A percentile compares a stretch with the other conserved stretches of the same genome.
phyloP scores from a whole-genome alignment of 23 tunicate genomes.

The Trididemnum miniatum region DNA sequence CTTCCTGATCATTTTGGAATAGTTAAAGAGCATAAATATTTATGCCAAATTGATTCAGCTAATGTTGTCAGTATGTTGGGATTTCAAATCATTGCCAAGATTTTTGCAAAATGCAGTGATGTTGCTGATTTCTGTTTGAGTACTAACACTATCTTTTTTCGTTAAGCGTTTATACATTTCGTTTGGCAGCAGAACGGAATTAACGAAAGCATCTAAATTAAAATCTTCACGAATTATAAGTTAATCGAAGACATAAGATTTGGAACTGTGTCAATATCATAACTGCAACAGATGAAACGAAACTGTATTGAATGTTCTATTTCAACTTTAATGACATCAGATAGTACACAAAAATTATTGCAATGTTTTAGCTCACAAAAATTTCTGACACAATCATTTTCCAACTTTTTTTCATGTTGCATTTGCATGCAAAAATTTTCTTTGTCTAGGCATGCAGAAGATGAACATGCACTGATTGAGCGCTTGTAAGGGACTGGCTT shows the following conservation, averaged over 20 bases:
- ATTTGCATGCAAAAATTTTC: neutral
- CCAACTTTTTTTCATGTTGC: neutral
- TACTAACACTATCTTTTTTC: neutral
- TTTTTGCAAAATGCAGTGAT: conserved; percentile 21
- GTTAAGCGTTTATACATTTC: neutral
- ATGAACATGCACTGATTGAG: neutral
- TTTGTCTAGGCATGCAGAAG: neutral
- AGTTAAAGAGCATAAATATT: conserved; percentile 15
- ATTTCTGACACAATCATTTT: neutral
- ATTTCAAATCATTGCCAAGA: conserved; percentile 1
- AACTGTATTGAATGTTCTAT: neutral
- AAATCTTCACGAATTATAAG: neutral
- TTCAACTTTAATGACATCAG: neutral
- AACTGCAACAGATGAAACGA: neutral
- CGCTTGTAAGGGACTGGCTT: conserved; percentile 1
- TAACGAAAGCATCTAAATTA: neutral
- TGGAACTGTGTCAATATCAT: neutral
- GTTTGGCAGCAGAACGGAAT: conserved; percentile 3
- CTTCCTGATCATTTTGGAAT: neutral
- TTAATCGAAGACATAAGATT: conserved; percentile 3
- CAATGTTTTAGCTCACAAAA: neutral
- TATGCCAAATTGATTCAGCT: neutral
- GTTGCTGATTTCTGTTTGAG: neutral
- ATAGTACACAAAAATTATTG: conserved; percentile 3
- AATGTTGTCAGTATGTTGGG: neutral